phyloP scores from a whole-genome alignment of 2,888 invertebrate genomes.

The Dryadula phaetusa region DNA sequence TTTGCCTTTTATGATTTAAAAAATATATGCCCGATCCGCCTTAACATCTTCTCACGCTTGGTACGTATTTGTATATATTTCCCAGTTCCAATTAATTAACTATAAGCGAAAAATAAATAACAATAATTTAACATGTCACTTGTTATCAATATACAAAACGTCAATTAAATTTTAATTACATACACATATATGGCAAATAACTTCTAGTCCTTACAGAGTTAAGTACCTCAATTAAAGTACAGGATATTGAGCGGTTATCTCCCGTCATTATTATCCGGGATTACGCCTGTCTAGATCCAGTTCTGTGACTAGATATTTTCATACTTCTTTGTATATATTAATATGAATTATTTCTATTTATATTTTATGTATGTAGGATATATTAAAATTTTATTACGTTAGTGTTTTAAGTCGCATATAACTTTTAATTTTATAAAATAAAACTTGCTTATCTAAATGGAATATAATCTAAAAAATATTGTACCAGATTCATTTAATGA shows the following conservation, averaged over 20 bases:
- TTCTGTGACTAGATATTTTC: conserved; percentile 46
- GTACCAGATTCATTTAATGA: no score
- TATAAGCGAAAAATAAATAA: not conserved
- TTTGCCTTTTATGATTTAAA: no score
- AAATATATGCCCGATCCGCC: no score
- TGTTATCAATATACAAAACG: conserved; percentile 6
- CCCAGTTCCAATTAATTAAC: not conserved
- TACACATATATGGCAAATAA: conserved; percentile 36
- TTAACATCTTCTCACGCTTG: no score
- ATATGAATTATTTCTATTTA: conserved; percentile 24
- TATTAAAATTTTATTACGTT: conserved; percentile 10
- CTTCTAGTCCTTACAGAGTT: conserved; percentile 42
- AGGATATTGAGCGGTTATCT: conserved; percentile 57
- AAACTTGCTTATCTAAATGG: no score
- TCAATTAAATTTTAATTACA: conserved; percentile 29
- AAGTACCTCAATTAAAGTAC: conserved; percentile 54
- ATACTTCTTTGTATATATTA: conserved; percentile 35
- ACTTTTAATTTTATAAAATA: no score
- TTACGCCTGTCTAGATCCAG: conserved; percentile 52
- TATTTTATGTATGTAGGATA: conserved; percentile 4
- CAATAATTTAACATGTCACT: not conserved
- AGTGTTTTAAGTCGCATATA: no score
- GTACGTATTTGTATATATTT: no score
- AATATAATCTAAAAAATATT: no score
- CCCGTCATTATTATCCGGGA: conserved; percentile 61